Evolutionary conservation across 2,113 vertebrate genomes (phyloP), one percentile per base, ranked within the genome.

Genomic region (Sardina pilchardus): DNA sequence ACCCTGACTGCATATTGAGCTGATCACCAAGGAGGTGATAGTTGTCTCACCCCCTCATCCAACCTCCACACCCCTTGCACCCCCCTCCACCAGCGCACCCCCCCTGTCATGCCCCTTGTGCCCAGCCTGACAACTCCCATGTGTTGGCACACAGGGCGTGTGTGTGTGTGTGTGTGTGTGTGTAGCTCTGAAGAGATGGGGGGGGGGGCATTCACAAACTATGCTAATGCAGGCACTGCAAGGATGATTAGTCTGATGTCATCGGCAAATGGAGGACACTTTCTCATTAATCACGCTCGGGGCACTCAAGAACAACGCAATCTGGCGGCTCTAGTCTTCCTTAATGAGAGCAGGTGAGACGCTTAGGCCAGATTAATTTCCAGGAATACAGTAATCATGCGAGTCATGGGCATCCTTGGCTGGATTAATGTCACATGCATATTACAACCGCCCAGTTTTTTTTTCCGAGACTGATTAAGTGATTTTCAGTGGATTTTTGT

Each of bases 291-390:
- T 71, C 63, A 71, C 26, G n/a, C 63, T 42, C 39, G 30, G 63
- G 63, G 63, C 63, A 71, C 63, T 71, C 63, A 71, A 71, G 63
- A 71, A 71, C 63, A 71, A 71, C 26, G 63, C 63, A 71, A 71
- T 71, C 63, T 71, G 63, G 63, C 26, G 63, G 26, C 9, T 10
- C 34, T 34, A 78, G 71, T 78, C 71, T 17, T 78, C 71, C 71
- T 78, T 78, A 78, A 78, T 78, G 71, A 78, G 71, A 78, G 71
- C 71, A 78, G 71, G 71, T 78, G 71, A 78, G 71, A 78, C 12
- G 34, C 30, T 36, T 36, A 34, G 34, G 71, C 71, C 71, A 78
- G 71, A 78, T 78, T 78, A 34, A 39, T 36, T 78, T 78, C 34
- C 71, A 17, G 30, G 26, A 78, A 78, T 78, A 36, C 71, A 36